phyloP scores from a whole-genome alignment of 2,888 invertebrate species.

The Acanthococcus lagerstroemiae region DNA sequence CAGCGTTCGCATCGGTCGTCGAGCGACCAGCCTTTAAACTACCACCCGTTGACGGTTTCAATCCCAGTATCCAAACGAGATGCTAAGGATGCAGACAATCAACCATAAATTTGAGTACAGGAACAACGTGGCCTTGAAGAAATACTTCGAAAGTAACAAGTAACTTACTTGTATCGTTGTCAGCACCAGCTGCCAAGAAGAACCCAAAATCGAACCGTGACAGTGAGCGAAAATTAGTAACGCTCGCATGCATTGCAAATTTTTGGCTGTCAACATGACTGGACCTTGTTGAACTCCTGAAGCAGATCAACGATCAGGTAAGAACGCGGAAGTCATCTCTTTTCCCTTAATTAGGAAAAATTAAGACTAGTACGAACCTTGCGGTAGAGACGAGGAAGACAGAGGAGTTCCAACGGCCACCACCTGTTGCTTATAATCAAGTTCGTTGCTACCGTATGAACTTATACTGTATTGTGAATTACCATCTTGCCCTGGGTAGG shows the following conservation, averaged over 20 bases:
- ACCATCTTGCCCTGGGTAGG: conserved; percentile 31
- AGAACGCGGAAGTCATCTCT: background rate
- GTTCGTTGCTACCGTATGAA: conserved; percentile 47
- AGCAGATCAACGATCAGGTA: conserved; percentile 14
- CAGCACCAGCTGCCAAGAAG: conserved; percentile 91
- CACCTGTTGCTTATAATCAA: conserved; percentile 83
- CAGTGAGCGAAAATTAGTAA: conserved; percentile 79
- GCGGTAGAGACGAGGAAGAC: conserved; percentile 69
- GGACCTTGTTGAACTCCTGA: conserved; percentile 69
- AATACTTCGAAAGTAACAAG: no score
- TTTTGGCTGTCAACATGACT: conserved; percentile 95
- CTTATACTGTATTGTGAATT: conserved; percentile 43
- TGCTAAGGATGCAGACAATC: no score
- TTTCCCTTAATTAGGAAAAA: background rate
- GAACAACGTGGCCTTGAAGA: no score
- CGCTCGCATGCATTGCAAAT: conserved; percentile 92
- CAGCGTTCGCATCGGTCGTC: conserved; percentile 68
- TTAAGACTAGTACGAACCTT: conserved; percentile 45
- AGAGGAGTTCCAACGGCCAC: conserved; percentile 94
- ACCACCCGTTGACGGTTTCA: conserved; percentile 90
- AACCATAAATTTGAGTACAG: no score
- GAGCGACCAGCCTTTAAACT: conserved; percentile 76
- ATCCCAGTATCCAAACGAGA: conserved; percentile 83
- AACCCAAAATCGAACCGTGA: conserved; percentile 82
- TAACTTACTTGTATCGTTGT: conserved; percentile 73